Conservation (phyloP, 2,888 invertebrate species). For the Notodonta dromedarius region DNA sequence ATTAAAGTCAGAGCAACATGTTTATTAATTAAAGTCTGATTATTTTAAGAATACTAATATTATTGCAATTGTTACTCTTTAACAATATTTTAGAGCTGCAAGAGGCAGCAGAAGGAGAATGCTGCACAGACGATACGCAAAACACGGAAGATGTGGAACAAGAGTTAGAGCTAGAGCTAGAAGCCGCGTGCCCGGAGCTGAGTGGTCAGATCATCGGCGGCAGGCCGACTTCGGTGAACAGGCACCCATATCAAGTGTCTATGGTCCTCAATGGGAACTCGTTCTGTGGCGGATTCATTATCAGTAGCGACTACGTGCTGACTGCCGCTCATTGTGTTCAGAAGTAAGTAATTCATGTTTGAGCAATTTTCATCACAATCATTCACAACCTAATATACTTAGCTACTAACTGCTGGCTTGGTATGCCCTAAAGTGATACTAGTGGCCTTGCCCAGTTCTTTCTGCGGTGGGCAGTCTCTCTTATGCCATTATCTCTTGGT, state of each 20-base stretch:
- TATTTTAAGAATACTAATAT: not conserved
- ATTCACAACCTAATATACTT: too few species aligned
- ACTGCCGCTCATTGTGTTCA: slow-evolving; percentile 79
- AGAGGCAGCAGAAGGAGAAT: slow-evolving; percentile 56
- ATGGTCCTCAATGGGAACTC: slow-evolving; percentile 78
- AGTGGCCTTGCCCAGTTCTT: too few species aligned
- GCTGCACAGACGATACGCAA: slow-evolving; percentile 48
- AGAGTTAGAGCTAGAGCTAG: slow-evolving; percentile 59
- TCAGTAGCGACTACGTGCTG: slow-evolving; percentile 68
- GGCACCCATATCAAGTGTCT: slow-evolving; percentile 76
- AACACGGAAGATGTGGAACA: slow-evolving; percentile 42
- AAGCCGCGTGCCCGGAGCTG: slow-evolving; percentile 70
- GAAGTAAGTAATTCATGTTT: slow-evolving; percentile 61
- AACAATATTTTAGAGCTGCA: slow-evolving; percentile 61
- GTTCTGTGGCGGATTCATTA: slow-evolving; percentile 79
- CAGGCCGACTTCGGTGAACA: slow-evolving; percentile 64
- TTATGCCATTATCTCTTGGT: too few species aligned
- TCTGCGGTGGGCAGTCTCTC: too few species aligned
- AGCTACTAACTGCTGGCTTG: too few species aligned
- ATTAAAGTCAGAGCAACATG: too few species aligned
- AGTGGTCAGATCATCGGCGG: slow-evolving; percentile 79
- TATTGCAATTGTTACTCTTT: not conserved
- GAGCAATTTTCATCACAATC: too few species aligned
- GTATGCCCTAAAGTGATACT: too few species aligned
- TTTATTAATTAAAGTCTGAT: not conserved